These are phyloP conservation scores for Cancer borealis DNA, from an alignment of 2,888 invertebrate species.

Conservation along the genomic window DNA sequence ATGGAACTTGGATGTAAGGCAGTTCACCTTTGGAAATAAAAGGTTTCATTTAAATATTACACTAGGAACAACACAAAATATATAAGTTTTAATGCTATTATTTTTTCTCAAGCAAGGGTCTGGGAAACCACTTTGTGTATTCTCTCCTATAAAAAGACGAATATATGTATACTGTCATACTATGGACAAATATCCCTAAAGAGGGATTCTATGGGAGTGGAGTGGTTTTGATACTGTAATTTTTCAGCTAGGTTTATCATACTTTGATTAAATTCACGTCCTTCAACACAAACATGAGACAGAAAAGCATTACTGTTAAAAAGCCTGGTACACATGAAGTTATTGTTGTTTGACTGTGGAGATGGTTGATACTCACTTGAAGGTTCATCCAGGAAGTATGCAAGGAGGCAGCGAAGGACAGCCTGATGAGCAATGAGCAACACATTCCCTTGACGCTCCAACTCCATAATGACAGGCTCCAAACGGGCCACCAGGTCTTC, in stretches of 20 bases:
- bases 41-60: slow-evolving; percentile 1
- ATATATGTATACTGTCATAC: no score
- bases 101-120: background rate
- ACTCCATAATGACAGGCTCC: slow-evolving; percentile 93
- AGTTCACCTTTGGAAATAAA: slow-evolving; percentile 86
- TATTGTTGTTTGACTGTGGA: slow-evolving; percentile 14
- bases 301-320: background rate
- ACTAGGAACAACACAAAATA: background rate
- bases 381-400: slow-evolving; percentile 93
- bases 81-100: background rate
- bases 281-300: background rate
- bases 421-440: slow-evolving; percentile 95
- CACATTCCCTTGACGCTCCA: slow-evolving; percentile 92
- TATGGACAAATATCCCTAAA: no score
- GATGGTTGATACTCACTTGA: slow-evolving; percentile 83
- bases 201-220: no score
- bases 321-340: background rate
- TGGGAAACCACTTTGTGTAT: no score
- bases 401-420: slow-evolving; percentile 92
- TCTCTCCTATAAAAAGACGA: no score
- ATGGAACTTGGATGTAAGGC: slow-evolving; percentile 90
- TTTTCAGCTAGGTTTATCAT: no score
- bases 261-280: background rate
- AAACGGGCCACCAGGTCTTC: slow-evolving; percentile 94
- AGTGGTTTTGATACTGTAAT: no score